These are phyloP conservation scores for Platynereis dumerilii DNA, from an alignment of 2,888 invertebrate species.

Conservation along the genomic window DNA sequence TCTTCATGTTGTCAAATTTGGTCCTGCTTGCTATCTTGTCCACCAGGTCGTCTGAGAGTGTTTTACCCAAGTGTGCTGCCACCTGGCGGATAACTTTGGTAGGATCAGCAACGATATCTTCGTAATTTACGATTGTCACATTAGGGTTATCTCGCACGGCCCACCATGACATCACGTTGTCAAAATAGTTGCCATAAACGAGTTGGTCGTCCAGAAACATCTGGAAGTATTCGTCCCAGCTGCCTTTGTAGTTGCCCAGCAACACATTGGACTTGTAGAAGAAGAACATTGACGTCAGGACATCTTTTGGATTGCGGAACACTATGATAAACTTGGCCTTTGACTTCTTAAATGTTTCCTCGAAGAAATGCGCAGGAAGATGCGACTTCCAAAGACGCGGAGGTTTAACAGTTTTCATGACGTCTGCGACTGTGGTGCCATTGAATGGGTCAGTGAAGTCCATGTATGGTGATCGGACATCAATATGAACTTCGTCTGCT, in stretches of 20 bases:
- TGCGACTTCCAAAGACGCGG: constrained; percentile 15
- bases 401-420: neutral
- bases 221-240: constrained; percentile 12
- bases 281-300: constrained; percentile 5
- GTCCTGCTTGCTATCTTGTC: neutral
- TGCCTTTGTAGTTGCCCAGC: neutral
- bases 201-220: constrained; percentile 9
- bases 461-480: constrained; percentile 5
- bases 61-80: constrained; percentile 5
- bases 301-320: constrained; percentile 13
- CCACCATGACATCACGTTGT: constrained; percentile 14
- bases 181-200: constrained; percentile 11
- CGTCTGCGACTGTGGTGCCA: neutral
- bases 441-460: constrained; percentile 3
- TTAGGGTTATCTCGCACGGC: neutral
- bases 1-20: constrained; percentile 13
- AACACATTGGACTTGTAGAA: constrained; percentile 6
- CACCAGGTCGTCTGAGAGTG: neutral
- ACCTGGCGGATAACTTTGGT: neutral
- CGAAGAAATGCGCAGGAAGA: constrained; percentile 11
- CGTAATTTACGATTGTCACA: constrained; percentile 12
- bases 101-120: constrained; percentile 2
- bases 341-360: neutral
- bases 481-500: neutral
- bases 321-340: constrained; percentile 12